Base-by-base conservation (phyloP, 1,140 invertebrate species). In the Diorhabda elongata region DNA sequence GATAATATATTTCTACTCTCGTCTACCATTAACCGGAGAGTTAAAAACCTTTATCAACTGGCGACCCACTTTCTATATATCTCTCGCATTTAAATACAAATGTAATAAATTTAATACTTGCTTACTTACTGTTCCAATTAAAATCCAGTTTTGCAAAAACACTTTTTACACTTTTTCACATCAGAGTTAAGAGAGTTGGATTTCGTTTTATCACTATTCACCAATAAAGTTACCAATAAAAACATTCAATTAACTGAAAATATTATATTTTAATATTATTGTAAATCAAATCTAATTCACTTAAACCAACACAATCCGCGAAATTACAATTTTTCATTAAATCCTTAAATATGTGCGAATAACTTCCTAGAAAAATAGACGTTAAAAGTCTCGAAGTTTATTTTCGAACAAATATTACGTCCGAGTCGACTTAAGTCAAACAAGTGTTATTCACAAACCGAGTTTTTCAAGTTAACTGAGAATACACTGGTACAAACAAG, bases 101-200 rank as follows among this genome's bases (percentile, higher is more conserved):
- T 52, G 47, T 52, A 52, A 52, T 52, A 52, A 52, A 52, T 52
- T 52, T 52, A 52, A 52, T 52, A 52, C 47, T 52, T n/a, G 47
- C 47, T 52, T 52, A 52, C 47, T 52, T 52, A 52, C 47, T 52
- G 47, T 52, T 52, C 47, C 47, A 52, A 52, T 52, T 52, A 52
- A 52, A 52, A 52, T 52, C 47, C 47, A 52, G 47, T 52, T 52
- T 52, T 52, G 47, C 47, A n/a, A 52, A 52, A 52, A 52, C 47
- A 52, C 47, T 52, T 52, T 52, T 52, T 9, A 7, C n/a, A 4
- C 47, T 52, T 52, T 52, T 52, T 52, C 47, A 52, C 47, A 26
- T 52, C 47, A 52, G 47, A 52, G 26, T 26, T 26, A 26, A 26
- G 26, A 26, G 26, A 26, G 26, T 26, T 26, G 26, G 26, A 26